Percentiles rank a stretch among this genome's conserved stretches.
These are phyloP conservation scores for Turdus rufiventris DNA, from an alignment of 2,113 vertebrate species.

Conservation along the genomic window DNA sequence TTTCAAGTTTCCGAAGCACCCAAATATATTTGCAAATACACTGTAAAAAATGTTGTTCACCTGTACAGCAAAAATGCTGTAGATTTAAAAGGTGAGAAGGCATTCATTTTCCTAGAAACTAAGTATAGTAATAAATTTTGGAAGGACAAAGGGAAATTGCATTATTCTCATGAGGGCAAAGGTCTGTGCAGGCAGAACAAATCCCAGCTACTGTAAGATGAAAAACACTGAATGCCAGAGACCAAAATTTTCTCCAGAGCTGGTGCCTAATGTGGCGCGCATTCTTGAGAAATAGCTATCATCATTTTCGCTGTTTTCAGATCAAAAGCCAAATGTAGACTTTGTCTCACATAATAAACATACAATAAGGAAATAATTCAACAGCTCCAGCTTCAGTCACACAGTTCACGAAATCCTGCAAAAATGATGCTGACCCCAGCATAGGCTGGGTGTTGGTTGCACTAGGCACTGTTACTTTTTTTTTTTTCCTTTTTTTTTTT, in stretches of 20 bases:
- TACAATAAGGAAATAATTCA: neutral
- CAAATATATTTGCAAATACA: neutral
- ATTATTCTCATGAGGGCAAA: neutral
- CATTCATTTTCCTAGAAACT: neutral
- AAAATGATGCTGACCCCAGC: fast-evolving
- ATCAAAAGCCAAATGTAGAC: neutral
- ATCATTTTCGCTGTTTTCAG: neutral
- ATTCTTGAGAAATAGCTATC: neutral
- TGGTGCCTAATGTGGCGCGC: fast-evolving
- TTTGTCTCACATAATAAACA: neutral
- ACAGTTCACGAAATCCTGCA: no score
- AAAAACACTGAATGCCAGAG: neutral
- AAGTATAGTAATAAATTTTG: neutral
- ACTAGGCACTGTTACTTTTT: fast-evolving
- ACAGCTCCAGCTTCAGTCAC: neutral
- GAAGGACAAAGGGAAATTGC: neutral
- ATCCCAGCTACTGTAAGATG: neutral
- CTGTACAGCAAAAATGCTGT: neutral
- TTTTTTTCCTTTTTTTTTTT: neutral
- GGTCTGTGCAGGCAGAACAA: neutral
- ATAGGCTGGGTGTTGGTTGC: no score
- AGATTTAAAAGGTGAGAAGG: neutral
- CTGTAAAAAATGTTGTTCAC: neutral
- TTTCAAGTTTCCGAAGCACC: neutral
- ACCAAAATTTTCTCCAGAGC: neutral